Evolutionary conservation across 2,797 vertebrate species (phyloP), one percentile per base, ranked within the genome.

Genomic region (Catamblyrhynchus diadema): DNA sequence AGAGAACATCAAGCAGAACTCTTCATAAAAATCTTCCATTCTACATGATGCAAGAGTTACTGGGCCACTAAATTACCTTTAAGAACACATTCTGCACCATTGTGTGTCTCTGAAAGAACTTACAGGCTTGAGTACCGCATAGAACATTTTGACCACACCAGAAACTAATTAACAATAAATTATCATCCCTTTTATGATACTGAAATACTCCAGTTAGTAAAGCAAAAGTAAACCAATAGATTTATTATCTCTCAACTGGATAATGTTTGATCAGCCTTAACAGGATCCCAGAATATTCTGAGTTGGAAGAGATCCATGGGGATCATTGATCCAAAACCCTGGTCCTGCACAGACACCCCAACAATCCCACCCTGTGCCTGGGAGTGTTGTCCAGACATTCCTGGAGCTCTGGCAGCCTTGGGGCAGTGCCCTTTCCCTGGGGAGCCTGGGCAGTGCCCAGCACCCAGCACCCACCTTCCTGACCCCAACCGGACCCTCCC

Each of bases 301-400:
- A 45, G n/a, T 5, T 57, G 65, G 39, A 71, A 41, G 15, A 10
- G 25, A 65, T 12, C 24, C 64, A 12, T 7, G 7, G 33, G 37
- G 15, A 59, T 42, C 78, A 41, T 1, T 18, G 20, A 44, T 71
- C 13, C 23, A 75, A 75, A n/a, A 5, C 13, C 7, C 4, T 42
- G 41, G 41, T 42, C 41, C 41, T 62, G 48, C 30, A 35, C 3
- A 83, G 37, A 39, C 14, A 32, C 12, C 5, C 24, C 50, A 83
- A 17, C 10, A 59, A 41, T 21, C 39, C 39, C 44, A 32, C 10
- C 18, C 12, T 23, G 15, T 14, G 39, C 28, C 37, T 39, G 24
- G 45, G 54, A 24, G 9, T 0, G 0, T 9, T 57, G 20, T 15
- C 44, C 57, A 44, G 50, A 57, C 2, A 1, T 2, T 44, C 14